Conservation (phyloP, 2,113 vertebrate species). For the Pseudorhombus dupliciocellatus region DNA sequence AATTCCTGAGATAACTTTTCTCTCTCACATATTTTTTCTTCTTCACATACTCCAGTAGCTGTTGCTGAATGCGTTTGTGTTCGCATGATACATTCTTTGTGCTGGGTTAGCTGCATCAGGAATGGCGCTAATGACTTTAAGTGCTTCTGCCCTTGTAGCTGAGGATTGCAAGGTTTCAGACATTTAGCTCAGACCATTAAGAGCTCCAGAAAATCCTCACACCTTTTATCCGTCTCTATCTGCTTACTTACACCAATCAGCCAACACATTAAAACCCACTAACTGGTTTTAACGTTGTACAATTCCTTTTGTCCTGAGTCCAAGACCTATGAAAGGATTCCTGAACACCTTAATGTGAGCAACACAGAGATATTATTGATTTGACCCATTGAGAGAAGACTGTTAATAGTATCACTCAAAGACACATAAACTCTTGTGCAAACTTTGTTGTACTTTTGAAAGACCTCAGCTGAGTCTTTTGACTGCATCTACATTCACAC, state of each 20-base stretch:
- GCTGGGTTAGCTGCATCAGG: not conserved
- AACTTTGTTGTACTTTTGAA: not conserved
- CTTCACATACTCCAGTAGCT: not conserved
- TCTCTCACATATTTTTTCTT: conserved; percentile 2
- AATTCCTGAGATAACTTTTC: conserved; percentile 40
- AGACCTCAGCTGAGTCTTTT: not conserved
- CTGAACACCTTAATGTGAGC: conserved; percentile 1
- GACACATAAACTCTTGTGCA: not conserved
- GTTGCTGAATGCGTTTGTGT: conserved; percentile 14
- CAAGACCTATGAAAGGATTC: conserved; percentile 13
- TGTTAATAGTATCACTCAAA: not conserved
- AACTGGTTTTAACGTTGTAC: not conserved
- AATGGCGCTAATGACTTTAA: conserved; percentile 27
- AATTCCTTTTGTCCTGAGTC: conserved; percentile 5
- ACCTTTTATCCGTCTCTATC: conserved; percentile 6
- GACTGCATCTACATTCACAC: too few relatives aligned
- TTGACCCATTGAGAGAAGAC: not conserved
- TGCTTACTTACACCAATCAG: conserved; percentile 7
- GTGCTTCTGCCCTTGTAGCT: conserved; percentile 27
- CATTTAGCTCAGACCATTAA: conserved; percentile 28
- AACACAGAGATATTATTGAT: not conserved
- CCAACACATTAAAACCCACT: not conserved
- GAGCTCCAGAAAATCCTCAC: conserved; percentile 15
- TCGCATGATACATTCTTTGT: conserved; percentile 13
- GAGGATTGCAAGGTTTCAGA: conserved; percentile 28